Base-by-base conservation (phyloP, 2,113 vertebrate species). In the Coryphaenoides rupestris region DNA sequence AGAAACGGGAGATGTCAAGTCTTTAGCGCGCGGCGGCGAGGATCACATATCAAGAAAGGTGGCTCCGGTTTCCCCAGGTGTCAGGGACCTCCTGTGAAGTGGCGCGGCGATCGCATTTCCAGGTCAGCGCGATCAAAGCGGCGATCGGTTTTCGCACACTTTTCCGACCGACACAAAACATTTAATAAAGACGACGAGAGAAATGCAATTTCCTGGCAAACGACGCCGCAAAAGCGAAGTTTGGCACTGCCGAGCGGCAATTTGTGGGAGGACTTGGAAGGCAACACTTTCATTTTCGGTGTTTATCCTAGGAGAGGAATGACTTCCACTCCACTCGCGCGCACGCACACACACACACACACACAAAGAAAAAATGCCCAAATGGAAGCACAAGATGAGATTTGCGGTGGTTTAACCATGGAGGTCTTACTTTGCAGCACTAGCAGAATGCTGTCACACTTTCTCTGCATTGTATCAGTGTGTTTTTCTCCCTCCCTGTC, bases 131-230 rank as follows among this genome's bases (percentile, higher is more conserved):
- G 79, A 90, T 90, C 84, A 85, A 86, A 89, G 81, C 62, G 14
- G 62, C 56, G 69, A 56, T 72, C 73, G 84, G 69, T 85, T 76
- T 82, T 84, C 60, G 62, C 79, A 76, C 81, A 79, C 76, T 79
- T 86, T 83, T n/a, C n/a, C 79, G 75, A 85, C 26, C 75, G 77
- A 78, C 83, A 76, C 87, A 87, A 81, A 87, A 82, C 84, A 88
- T 83, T 80, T 79, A 86, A 82, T 83, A 76, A 84, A 79, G 70
- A n/a, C n/a, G n/a, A n/a, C 63, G 58, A 75, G 66, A 77, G 70
- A 76, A 62, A 77, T 54, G 73, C 68, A 63, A 78, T 85, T 86
- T 80, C 76, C 79, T 80, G 78, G 82, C 82, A 86, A 75, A 82
- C 79, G 74, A 82, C 70, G 68, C 73, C 66, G 58, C 55, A 17